Percentiles rank a stretch among this genome's conserved stretches.
Conservation (phyloP, 2,888 invertebrate genomes). For the Malacosoma neustria region DNA sequence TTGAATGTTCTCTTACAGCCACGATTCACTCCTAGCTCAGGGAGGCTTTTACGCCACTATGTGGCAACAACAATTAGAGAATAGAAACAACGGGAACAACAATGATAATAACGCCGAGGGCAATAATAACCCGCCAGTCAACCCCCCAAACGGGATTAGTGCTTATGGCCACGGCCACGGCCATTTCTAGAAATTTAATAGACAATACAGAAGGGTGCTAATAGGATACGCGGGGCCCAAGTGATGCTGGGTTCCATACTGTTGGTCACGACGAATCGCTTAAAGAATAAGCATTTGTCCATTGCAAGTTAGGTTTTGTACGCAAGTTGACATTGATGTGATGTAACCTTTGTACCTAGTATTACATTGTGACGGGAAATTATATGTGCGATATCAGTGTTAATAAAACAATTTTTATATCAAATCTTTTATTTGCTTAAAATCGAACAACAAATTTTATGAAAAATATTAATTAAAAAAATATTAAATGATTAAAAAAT, state of each 20-base stretch:
- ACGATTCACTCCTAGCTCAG: slow-evolving; percentile 79
- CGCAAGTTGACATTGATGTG: slow-evolving; percentile 35
- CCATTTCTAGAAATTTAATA: slow-evolving; percentile 6
- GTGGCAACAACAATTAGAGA: slow-evolving; percentile 93
- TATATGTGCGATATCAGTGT: slow-evolving; percentile 55
- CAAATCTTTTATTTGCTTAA: slow-evolving; percentile 10
- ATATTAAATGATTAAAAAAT: no score
- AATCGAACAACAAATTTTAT: no score
- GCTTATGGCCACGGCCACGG: slow-evolving; percentile 28
- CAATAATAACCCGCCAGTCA: slow-evolving; percentile 19
- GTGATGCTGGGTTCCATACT: slow-evolving; percentile 1
- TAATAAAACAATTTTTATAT: slow-evolving; percentile 53
- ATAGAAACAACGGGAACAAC: slow-evolving; percentile 41
- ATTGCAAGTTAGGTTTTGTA: slow-evolving; percentile 14
- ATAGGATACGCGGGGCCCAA: slow-evolving; percentile 17
- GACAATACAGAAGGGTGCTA: slow-evolving; percentile 22
- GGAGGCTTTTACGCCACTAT: slow-evolving; percentile 90
- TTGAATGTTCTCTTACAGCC: slow-evolving; percentile 63
- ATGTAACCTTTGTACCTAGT: slow-evolving; percentile 51
- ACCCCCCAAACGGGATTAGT: slow-evolving; percentile 18
- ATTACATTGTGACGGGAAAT: slow-evolving; percentile 57
- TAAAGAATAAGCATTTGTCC: slow-evolving; percentile 20
- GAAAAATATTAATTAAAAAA: no score
- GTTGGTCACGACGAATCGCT: slow-evolving; percentile 33
- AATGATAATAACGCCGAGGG: slow-evolving; percentile 19